Evolutionary conservation across 2,797 vertebrate genomes (phyloP).

Genomic region (Margarornis squamiger): DNA sequence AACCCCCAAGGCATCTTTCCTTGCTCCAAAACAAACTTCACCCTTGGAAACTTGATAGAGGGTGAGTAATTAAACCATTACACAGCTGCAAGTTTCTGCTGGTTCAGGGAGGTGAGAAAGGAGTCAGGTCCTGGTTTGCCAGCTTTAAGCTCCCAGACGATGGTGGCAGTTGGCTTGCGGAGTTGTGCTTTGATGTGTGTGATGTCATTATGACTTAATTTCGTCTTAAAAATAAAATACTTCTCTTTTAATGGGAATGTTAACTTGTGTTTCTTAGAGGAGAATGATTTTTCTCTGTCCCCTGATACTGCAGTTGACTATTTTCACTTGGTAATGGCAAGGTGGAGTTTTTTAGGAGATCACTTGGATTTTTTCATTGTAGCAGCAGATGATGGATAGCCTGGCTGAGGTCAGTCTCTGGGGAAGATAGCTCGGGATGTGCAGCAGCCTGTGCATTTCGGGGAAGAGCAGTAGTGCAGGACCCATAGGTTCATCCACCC

Average conservation of each 20-base stretch:
- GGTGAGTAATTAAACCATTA: slow-evolving; percentile 7
- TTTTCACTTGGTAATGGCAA: neutral
- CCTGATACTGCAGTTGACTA: neutral
- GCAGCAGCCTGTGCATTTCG: neutral
- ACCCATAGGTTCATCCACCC: neutral
- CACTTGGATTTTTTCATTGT: neutral
- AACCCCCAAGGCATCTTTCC: neutral
- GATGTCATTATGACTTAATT: neutral
- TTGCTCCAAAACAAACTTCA: neutral
- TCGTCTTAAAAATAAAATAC: neutral
- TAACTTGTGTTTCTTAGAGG: neutral
- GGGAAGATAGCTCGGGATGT: neutral
- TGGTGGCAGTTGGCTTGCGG: neutral
- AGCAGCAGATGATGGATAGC: neutral
- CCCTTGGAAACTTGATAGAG: neutral
- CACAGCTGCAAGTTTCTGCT: neutral
- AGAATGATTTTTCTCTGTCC: neutral
- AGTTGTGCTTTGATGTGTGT: neutral
- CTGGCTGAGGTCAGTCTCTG: neutral
- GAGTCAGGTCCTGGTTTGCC: neutral
- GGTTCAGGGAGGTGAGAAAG: neutral
- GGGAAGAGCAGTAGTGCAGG: neutral
- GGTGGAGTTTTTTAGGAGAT: neutral
- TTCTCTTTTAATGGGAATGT: neutral
- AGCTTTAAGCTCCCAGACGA: neutral